Percentiles rank a stretch among this genome's conserved stretches.
Evolutionary conservation across 2,888 invertebrate genomes (phyloP).

Genomic region (Schrankia costaestrigalis): DNA sequence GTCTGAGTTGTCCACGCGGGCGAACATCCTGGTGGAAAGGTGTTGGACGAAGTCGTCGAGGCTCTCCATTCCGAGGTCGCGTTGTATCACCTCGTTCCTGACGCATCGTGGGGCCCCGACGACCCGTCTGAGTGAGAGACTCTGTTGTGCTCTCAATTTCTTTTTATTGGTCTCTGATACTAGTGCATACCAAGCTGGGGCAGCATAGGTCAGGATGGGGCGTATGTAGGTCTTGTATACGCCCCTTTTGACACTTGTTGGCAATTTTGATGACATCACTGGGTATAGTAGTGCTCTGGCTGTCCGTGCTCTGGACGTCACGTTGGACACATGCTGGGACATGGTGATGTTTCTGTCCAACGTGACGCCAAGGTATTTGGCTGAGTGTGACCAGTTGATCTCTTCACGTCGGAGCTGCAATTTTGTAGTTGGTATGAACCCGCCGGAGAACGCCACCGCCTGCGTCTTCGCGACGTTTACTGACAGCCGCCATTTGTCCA

Average conservation of each 20-base stretch:
- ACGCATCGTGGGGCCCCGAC: neutral
- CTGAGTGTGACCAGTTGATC: neutral
- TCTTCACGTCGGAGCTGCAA: neutral
- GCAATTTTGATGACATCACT: neutral
- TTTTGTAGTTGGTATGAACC: neutral
- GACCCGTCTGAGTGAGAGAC: neutral
- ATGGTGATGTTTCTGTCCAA: neutral
- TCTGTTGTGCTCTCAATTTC: neutral
- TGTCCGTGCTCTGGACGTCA: too few relatives aligned
- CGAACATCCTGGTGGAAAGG: neutral
- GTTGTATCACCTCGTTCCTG: neutral
- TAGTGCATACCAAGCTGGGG: neutral
- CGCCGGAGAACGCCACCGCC: slow-evolving; percentile 1
- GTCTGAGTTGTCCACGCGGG: neutral
- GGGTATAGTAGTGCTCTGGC: neutral
- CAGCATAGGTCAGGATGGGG: neutral
- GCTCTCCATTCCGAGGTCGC: neutral
- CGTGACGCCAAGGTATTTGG: neutral
- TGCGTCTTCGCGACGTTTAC: slow-evolving; percentile 23
- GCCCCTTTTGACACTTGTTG: neutral
- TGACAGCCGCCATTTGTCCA: neutral
- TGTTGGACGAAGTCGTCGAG: neutral
- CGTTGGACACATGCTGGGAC: neutral
- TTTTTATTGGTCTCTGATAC: neutral
- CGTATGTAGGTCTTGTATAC: neutral